These are phyloP conservation scores for Tupaia chinensis DNA, from an alignment of 2,113 vertebrate species.

Conservation along the genomic window DNA sequence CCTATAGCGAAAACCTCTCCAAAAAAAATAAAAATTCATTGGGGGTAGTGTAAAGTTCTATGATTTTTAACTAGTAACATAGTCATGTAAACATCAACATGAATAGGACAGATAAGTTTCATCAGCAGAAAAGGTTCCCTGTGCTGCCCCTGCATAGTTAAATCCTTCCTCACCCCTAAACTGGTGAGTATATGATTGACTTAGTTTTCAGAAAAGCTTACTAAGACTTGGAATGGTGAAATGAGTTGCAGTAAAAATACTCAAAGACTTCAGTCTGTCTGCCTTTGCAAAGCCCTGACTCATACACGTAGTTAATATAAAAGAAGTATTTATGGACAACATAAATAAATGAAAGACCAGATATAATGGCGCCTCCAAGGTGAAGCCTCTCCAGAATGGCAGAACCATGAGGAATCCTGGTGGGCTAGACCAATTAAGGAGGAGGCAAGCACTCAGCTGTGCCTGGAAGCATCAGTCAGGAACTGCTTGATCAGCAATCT, in stretches of 20 bases:
- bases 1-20: too few species aligned
- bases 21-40: neutral
- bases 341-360: neutral
- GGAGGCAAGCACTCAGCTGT: neutral
- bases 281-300: constrained; percentile 35
- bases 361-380: neutral
- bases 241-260: neutral
- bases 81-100: neutral
- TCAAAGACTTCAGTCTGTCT: neutral
- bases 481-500: constrained; percentile 57
- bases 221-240: neutral
- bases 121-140: neutral
- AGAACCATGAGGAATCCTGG: neutral
- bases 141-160: accelerated
- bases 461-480: neutral
- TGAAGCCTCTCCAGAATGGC: neutral
- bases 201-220: neutral
- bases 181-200: neutral
- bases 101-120: neutral
- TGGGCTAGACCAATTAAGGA: neutral
- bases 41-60: neutral
- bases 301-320: neutral
- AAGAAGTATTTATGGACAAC: constrained; percentile 11
- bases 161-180: neutral
- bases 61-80: constrained; percentile 24